These are phyloP conservation scores for Seriola rivoliana DNA, from an alignment of 2,113 vertebrate species.

Conservation along the genomic window DNA sequence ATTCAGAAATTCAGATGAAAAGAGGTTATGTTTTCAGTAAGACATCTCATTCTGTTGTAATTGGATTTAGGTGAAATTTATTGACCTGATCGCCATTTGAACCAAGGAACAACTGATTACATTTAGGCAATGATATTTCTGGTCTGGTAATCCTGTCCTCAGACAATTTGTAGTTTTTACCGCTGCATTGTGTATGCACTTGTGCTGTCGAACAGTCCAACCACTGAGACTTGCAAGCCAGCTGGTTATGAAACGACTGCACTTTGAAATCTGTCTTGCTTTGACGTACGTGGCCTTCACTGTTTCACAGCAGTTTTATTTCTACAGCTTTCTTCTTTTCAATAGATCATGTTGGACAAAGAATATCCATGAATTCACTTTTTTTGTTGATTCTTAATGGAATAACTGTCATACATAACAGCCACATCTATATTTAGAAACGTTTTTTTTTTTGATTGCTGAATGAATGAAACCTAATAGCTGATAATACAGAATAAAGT, in stretches of 20 bases:
- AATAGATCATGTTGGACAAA: neutral
- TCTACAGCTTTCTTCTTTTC: neutral
- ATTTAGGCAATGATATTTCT: neutral
- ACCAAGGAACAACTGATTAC: neutral
- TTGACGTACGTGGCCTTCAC: neutral
- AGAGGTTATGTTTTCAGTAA: neutral
- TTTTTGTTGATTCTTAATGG: neutral
- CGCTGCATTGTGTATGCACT: neutral
- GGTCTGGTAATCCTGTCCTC: neutral
- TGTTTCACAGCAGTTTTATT: neutral
- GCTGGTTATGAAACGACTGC: neutral
- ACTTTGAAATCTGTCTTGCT: neutral
- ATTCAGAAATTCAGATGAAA: slow-evolving; percentile 6
- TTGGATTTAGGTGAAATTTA: neutral
- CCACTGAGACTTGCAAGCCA: neutral
- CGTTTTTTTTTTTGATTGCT: neutral
- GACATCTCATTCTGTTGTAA: neutral
- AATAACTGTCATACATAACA: neutral
- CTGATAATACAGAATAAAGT: neutral
- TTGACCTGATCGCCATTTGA: neutral
- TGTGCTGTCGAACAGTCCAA: neutral
- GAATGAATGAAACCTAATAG: neutral
- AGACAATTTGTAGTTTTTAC: neutral
- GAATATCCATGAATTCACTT: neutral
- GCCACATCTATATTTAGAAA: neutral